Base-by-base conservation (phyloP, 2,888 invertebrate genomes). In the Macrosiphum euphorbiae region DNA sequence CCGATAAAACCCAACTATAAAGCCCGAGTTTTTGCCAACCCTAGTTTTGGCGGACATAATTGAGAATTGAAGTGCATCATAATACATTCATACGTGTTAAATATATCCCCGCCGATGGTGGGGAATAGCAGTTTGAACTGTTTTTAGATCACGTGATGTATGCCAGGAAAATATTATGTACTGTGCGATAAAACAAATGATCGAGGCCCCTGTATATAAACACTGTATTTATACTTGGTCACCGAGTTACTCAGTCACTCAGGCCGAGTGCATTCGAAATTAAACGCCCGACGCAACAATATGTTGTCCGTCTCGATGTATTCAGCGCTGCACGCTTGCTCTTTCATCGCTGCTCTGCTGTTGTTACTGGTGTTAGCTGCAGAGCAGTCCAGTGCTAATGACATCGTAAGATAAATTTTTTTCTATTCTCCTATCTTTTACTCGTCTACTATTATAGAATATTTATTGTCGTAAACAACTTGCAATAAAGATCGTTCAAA, bases 181-280 rank as follows among this genome's bases (percentile, higher is more conserved):
- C n/a, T 67, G 11, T 13, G n/a, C 13, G n/a, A n/a, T 67, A 67
- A 67, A n/a, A 67, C n/a, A 67, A 67, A 7, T 13, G 13, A 13
- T n/a, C 4, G n/a, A 67, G 61, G n/a, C 5, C n/a, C 13, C 13
- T 67, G n/a, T 4, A 13, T 4, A 13, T n/a, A 13, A 11, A 67
- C 61, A 67, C n/a, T n/a, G n/a, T 1, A 13, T n/a, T 13, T n/a
- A 4, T 13, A n/a, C 61, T 13, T 67, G 13, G 28, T 13, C 4
- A 26, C 28, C n/a, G n/a, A n/a, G n/a, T n/a, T 7, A 44, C 44
- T 44, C 44, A 44, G n/a, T n/a, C n/a, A n/a, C n/a, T 44, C 28
- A 61, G 61, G n/a, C n/a, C n/a, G 61, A 7, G n/a, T 13, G 55
- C 89, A 93, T 85, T 93, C 58, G 47, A 93, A 90, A 47, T 84